A percentile compares a stretch with the other conserved stretches of the same genome.
Evolutionary conservation across 64 coral and sea anemone species (phyloP).

Genomic region (Pachyseris speciosa): DNA sequence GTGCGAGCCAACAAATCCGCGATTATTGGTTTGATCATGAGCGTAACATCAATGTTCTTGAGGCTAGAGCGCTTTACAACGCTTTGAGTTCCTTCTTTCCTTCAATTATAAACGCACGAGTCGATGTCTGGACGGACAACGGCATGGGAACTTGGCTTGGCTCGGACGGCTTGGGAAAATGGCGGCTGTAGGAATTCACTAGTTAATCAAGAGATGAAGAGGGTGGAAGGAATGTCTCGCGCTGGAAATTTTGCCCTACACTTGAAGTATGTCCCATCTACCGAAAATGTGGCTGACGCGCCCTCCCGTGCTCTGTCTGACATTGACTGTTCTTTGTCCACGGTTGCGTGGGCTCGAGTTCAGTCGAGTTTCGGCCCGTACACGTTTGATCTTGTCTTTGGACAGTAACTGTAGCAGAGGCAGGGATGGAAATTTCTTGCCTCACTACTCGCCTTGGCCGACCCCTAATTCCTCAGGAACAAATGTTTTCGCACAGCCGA

Average conservation of each 20-base stretch:
- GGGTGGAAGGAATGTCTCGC: neutral
- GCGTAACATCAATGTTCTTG: neutral
- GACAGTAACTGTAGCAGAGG: slow-evolving; percentile 35
- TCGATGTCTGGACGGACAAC: slow-evolving; percentile 15
- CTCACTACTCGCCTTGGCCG: slow-evolving; percentile 51
- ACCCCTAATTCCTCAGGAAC: slow-evolving; percentile 12
- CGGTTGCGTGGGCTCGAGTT: neutral
- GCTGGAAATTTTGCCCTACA: slow-evolving; percentile 2
- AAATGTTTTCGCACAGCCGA: slow-evolving; percentile 32
- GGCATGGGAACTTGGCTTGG: too few species aligned
- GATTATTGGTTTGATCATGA: too few species aligned
- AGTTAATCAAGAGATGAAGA: slow-evolving; percentile 6
- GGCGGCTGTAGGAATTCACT: slow-evolving; percentile 33
- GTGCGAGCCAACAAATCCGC: too few species aligned
- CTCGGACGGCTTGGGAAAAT: slow-evolving; percentile 21
- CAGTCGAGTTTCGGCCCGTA: neutral
- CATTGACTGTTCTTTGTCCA: neutral
- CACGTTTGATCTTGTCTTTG: slow-evolving; percentile 5
- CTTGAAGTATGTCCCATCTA: neutral
- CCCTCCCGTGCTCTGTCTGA: neutral
- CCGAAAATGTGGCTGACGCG: neutral
- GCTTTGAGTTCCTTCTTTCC: slow-evolving; percentile 1
- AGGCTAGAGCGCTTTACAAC: neutral
- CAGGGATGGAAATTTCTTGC: neutral
- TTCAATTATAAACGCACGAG: neutral